Conservation (phyloP, 1,140 invertebrate species). For the Macrostomum lignano region DNA sequence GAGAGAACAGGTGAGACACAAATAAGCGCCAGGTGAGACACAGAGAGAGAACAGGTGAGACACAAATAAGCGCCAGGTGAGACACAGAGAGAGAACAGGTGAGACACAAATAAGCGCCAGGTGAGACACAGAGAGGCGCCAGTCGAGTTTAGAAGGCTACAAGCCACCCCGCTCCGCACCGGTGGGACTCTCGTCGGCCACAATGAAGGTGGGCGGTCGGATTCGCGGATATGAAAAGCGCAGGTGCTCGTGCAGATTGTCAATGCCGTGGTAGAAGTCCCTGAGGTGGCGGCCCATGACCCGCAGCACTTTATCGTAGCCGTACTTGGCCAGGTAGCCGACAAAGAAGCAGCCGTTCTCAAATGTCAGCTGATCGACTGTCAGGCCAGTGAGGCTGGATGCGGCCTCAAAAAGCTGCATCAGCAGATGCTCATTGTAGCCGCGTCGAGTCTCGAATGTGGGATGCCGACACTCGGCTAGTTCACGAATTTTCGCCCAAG, state of each 20-base stretch:
- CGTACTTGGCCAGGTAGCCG: conserved; percentile 51
- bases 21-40: too few species aligned
- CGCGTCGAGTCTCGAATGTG: conserved; percentile 48
- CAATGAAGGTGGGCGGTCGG: conserved; percentile 59
- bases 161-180: too few species aligned
- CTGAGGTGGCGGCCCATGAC: conserved; percentile 54
- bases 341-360: conserved; percentile 63
- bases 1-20: too few species aligned
- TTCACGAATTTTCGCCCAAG: conserved; percentile 44
- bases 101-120: too few species aligned
- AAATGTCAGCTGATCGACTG: too few species aligned
- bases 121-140: too few species aligned
- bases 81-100: too few species aligned
- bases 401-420: conserved; percentile 38
- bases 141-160: conserved; percentile 37
- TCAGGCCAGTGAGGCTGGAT: too few species aligned
- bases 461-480: conserved; percentile 46
- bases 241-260: conserved; percentile 62
- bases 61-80: too few species aligned
- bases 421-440: conserved; percentile 51
- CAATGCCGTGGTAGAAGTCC: conserved; percentile 56
- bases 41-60: too few species aligned
- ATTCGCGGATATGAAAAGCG: conserved; percentile 60
- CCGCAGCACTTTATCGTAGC: conserved; percentile 46
- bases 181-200: conserved; percentile 47